Evolutionary conservation across 2,113 vertebrate genomes (phyloP).

Genomic region (Odobenus rosmarus): DNA sequence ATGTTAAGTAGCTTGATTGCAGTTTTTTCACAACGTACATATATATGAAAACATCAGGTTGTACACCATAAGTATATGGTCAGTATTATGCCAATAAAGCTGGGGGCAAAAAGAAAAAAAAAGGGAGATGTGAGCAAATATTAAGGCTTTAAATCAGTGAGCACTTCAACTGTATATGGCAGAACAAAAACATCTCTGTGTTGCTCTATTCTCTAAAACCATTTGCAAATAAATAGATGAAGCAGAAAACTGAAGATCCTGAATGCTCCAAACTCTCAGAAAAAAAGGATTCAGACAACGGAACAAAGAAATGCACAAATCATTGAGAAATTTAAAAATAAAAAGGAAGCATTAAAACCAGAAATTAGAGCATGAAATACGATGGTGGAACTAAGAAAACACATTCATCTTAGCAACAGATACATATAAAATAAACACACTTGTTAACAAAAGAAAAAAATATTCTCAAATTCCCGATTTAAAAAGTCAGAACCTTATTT

Average conservation of each 20-base stretch:
- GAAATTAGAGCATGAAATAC: neutral
- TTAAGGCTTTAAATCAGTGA: neutral
- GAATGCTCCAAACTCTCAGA: neutral
- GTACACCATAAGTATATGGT: neutral
- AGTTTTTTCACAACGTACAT: neutral
- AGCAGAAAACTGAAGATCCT: neutral
- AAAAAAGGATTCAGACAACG: neutral
- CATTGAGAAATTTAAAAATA: neutral
- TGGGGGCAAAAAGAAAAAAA: neutral
- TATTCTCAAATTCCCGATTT: neutral
- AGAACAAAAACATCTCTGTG: neutral
- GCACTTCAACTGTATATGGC: neutral
- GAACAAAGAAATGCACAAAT: neutral
- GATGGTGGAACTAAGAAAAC: neutral
- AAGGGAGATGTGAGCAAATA: neutral
- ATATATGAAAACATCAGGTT: neutral
- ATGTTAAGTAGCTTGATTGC: neutral
- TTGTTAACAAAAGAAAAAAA: conserved; percentile 7
- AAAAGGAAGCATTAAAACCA: neutral
- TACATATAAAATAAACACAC: neutral
- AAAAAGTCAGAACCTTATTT: neutral
- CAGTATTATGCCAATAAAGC: neutral
- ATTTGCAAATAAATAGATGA: neutral
- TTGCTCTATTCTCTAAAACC: neutral
- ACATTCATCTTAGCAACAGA: neutral